A percentile compares a stretch with the other conserved stretches of the same genome.
These are phyloP conservation scores for Glyptemys insculpta DNA, from an alignment of 2,797 vertebrate species.

Conservation along the genomic window DNA sequence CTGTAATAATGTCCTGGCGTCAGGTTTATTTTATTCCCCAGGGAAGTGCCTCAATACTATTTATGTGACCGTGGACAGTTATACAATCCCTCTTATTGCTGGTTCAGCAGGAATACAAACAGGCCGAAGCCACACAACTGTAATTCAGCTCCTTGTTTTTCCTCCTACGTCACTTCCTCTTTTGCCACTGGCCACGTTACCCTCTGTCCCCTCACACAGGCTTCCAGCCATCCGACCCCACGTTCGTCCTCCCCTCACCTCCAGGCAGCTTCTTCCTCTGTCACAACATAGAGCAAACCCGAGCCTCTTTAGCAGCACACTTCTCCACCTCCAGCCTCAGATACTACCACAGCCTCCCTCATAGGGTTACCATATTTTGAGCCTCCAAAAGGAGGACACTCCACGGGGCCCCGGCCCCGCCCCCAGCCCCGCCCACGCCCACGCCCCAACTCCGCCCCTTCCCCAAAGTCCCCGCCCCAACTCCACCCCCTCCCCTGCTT, in stretches of 20 bases:
- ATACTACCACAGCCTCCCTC: not conserved
- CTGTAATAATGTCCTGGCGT: accelerated
- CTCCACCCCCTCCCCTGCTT: too few species aligned
- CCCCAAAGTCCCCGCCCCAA: too few species aligned
- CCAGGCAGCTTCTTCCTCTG: not conserved
- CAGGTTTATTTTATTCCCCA: not conserved
- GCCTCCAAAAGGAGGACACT: too few species aligned
- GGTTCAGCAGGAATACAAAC: not conserved
- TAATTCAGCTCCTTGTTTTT: not conserved
- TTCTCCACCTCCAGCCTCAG: not conserved
- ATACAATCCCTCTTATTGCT: not conserved
- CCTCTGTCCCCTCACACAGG: not conserved
- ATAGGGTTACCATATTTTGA: too few species aligned
- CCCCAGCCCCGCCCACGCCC: too few species aligned
- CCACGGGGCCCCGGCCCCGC: too few species aligned
- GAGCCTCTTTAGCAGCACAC: not conserved
- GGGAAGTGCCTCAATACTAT: not conserved
- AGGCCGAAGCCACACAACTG: not conserved
- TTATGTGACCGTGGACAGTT: not conserved
- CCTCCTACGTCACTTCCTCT: not conserved
- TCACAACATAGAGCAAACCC: not conserved
- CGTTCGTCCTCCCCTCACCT: not conserved
- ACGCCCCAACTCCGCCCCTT: too few species aligned
- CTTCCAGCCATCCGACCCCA: not conserved
- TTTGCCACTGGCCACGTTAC: not conserved